Conservation (phyloP, 30 jellyfish, hydroid and myxozoan genomes). For the Nemopilema nomurai region DNA sequence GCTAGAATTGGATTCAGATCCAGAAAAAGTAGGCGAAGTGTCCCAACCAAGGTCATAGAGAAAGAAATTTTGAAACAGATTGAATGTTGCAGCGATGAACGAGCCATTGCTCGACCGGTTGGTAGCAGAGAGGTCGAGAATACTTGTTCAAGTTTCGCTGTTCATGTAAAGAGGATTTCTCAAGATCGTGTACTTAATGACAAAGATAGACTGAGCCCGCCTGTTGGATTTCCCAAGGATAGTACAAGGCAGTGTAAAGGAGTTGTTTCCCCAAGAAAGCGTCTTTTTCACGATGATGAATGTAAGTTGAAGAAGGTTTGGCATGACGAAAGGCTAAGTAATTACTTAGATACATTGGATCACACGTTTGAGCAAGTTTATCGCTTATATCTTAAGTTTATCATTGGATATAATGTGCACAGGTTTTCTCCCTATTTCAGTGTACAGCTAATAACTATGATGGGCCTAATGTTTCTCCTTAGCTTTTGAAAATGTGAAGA, state of each 20-base stretch:
- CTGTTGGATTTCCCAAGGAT: not conserved
- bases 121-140: not conserved
- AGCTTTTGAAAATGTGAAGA: no score
- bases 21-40: constrained; percentile 48
- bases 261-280: constrained; percentile 37
- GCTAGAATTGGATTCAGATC: constrained; percentile 47
- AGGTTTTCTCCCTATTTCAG: no score
- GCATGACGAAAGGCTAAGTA: not conserved
- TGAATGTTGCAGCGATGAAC: constrained; percentile 17
- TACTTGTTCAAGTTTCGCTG: not conserved
- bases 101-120: constrained; percentile 9
- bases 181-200: not conserved
- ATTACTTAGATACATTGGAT: no score
- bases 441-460: no score
- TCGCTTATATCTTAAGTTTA: no score
- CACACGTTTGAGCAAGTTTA: no score
- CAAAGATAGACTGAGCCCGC: not conserved
- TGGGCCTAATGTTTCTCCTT: no score
- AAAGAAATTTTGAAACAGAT: not conserved
- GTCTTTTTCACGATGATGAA: constrained; percentile 37
- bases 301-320: not conserved
- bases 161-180: not conserved
- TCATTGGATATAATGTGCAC: no score
- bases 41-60: constrained; percentile 4
- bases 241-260: not conserved